Percentiles rank a stretch among this genome's conserved stretches.
Evolutionary conservation across 1,140 invertebrate genomes (phyloP).

Genomic region (Lithobius niger): DNA sequence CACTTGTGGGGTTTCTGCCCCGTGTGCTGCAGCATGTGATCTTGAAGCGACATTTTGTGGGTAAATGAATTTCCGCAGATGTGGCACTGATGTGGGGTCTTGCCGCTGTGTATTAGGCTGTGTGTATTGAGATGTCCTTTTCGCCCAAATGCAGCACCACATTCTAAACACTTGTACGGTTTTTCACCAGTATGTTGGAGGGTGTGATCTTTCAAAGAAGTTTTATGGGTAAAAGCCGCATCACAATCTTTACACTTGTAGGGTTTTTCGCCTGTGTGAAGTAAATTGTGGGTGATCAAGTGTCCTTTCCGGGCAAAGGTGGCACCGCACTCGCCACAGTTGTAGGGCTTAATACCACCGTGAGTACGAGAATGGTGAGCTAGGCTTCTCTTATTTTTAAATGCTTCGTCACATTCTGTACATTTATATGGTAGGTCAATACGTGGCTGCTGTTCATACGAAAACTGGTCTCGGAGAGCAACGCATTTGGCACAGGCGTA

Average conservation of each 20-base stretch:
- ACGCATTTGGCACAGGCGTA: too few relatives aligned
- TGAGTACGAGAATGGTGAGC: too few relatives aligned
- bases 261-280: slow-evolving; percentile 70
- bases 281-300: slow-evolving; percentile 81
- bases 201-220: background rate
- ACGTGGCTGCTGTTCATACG: too few relatives aligned
- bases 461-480: too few relatives aligned
- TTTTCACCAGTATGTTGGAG: background rate
- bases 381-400: too few relatives aligned
- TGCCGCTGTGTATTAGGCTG: background rate
- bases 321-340: slow-evolving; percentile 50
- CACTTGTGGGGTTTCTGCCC: background rate
- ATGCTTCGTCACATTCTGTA: too few relatives aligned
- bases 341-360: slow-evolving; percentile 42
- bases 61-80: background rate
- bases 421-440: too few relatives aligned
- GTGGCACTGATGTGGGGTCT: background rate
- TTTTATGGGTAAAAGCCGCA: background rate
- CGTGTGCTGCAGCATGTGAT: background rate
- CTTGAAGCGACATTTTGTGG: too few relatives aligned
- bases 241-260: slow-evolving; percentile 48
- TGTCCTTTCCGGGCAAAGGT: slow-evolving; percentile 88
- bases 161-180: background rate
- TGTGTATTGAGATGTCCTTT: background rate
- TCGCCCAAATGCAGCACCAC: background rate